These are phyloP conservation scores for Strigops habroptila DNA, from an alignment of 2,113 vertebrate species.

Conservation along the genomic window DNA sequence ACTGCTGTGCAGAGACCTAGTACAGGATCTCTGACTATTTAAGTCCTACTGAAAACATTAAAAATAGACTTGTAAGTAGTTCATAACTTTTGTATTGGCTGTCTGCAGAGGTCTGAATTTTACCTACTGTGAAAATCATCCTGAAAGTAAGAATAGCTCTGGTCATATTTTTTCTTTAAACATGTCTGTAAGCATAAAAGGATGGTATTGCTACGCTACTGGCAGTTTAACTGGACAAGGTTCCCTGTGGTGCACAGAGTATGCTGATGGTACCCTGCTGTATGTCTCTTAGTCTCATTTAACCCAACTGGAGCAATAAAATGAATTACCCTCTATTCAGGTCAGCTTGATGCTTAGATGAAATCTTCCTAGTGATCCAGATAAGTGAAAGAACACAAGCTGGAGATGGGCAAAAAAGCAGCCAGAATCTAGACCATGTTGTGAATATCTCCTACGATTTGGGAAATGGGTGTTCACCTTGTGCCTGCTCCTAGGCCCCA, in stretches of 20 bases:
- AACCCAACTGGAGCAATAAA: not conserved
- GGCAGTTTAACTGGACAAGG: not conserved
- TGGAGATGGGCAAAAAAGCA: not conserved
- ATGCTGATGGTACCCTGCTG: not conserved
- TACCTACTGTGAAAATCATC: constrained; percentile 8
- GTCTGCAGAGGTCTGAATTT: not conserved
- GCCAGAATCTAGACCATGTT: not conserved
- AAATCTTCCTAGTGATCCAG: not conserved
- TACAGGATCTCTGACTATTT: not conserved
- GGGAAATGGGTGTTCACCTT: not conserved
- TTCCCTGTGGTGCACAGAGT: not conserved
- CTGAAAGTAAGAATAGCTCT: not conserved
- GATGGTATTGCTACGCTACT: not conserved
- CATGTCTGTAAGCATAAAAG: not conserved
- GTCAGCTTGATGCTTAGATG: not conserved
- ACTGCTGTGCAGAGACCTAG: not conserved
- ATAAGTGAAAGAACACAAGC: not conserved
- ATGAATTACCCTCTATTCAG: not conserved
- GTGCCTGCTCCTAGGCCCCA: not conserved
- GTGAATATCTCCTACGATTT: not conserved
- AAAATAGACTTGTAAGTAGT: constrained; percentile 9
- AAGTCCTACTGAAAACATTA: not conserved
- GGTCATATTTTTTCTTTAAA: not conserved
- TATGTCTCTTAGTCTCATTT: not conserved
- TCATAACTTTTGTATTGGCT: not conserved